phyloP scores from a whole-genome alignment of 2,888 invertebrate genomes.

The Synergus umbraculus region DNA sequence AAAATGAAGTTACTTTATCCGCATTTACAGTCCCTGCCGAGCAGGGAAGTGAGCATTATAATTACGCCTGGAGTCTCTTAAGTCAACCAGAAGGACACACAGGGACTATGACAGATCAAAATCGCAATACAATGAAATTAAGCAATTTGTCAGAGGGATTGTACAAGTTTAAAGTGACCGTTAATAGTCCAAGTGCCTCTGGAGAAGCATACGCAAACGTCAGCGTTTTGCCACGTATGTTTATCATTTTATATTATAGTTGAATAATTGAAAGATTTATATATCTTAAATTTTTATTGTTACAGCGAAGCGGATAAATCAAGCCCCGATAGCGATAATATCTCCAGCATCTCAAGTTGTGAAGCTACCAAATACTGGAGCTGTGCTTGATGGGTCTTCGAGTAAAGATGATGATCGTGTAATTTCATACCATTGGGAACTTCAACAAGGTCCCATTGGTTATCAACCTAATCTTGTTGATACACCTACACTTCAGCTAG shows the following conservation, averaged over 20 bases:
- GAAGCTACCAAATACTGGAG: conserved; percentile 92
- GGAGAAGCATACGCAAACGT: conserved; percentile 93
- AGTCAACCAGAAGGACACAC: conserved; percentile 89
- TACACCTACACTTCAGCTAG: conserved; percentile 89
- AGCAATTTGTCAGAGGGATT: conserved; percentile 91
- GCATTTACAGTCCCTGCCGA: conserved; percentile 90
- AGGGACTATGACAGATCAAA: conserved; percentile 89
- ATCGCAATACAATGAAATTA: conserved; percentile 89
- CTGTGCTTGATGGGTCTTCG: conserved; percentile 90
- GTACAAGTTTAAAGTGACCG: conserved; percentile 92
- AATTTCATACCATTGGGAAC: conserved; percentile 94
- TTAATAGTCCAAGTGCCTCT: conserved; percentile 85
- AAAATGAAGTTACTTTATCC: conserved; percentile 89
- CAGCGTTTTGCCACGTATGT: conserved; percentile 87
- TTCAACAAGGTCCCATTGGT: conserved; percentile 90
- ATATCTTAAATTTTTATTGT: conserved; percentile 42
- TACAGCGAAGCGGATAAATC: conserved; percentile 88
- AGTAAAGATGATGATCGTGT: conserved; percentile 92
- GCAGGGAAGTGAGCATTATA: conserved; percentile 86
- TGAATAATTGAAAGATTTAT: background rate
- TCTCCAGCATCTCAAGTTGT: conserved; percentile 92
- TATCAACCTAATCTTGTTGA: conserved; percentile 90
- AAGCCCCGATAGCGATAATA: conserved; percentile 90
- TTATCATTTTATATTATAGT: conserved; percentile 36
- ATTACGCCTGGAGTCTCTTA: conserved; percentile 92